phyloP scores from a whole-genome alignment of 64 coral and sea anemone genomes.

The Pocillopora damicornis region DNA sequence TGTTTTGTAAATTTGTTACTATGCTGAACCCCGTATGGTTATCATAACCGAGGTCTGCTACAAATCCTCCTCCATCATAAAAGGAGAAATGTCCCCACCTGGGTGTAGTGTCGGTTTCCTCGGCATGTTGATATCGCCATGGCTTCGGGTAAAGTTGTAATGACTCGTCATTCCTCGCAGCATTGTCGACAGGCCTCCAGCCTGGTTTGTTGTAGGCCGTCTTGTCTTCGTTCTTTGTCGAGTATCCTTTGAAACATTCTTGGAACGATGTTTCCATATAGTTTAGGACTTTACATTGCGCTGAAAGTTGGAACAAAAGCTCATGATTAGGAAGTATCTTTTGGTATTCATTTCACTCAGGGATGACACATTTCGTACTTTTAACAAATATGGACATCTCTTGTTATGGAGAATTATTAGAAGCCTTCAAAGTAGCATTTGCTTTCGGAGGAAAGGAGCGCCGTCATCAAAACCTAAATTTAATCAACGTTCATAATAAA shows the following conservation, averaged over 20 bases:
- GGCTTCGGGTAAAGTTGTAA: slow-evolving; percentile 15
- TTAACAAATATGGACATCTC: too few relatives aligned
- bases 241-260: slow-evolving; percentile 22
- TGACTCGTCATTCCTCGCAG: not conserved
- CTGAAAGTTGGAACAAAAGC: not conserved
- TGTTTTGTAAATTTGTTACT: not conserved
- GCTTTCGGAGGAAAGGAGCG: too few relatives aligned
- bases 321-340: not conserved
- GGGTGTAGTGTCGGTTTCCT: not conserved
- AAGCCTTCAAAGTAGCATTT: too few relatives aligned
- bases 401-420: too few relatives aligned
- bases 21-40: not conserved
- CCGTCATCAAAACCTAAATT: too few relatives aligned
- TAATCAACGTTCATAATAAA: too few relatives aligned
- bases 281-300: not conserved
- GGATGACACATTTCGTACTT: too few relatives aligned
- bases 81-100: slow-evolving; percentile 17
- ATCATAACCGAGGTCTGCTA: slow-evolving; percentile 33
- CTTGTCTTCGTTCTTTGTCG: slow-evolving; percentile 21
- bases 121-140: slow-evolving; percentile 35
- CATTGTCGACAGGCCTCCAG: slow-evolving; percentile 19
- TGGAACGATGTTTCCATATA: not conserved
- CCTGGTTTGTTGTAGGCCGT: slow-evolving; percentile 20
- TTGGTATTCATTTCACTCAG: too few relatives aligned
- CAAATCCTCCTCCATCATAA: slow-evolving; percentile 36